A percentile compares a stretch with the other conserved stretches of the same genome.
Evolutionary conservation across 2,113 vertebrate genomes (phyloP).

Genomic region (Mungos mungo): DNA sequence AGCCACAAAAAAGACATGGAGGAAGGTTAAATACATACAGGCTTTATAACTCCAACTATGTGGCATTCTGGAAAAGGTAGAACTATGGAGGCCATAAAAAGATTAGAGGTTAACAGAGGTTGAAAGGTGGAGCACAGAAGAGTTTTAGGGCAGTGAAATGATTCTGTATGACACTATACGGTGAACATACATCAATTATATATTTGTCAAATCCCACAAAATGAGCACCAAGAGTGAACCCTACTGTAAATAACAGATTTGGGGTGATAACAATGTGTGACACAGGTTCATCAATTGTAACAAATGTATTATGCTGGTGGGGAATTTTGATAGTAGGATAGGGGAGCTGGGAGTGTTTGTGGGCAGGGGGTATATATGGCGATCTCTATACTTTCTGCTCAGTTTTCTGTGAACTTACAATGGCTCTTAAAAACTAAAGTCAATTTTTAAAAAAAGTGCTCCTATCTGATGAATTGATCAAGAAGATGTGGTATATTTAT

Average conservation of each 20-base stretch:
- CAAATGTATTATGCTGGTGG: accelerated
- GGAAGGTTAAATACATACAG: neutral
- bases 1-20: neutral
- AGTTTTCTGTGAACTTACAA: neutral
- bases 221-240: neutral
- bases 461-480: no score
- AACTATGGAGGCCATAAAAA: neutral
- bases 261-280: neutral
- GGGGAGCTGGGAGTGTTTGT: accelerated
- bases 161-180: accelerated
- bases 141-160: neutral
- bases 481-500: no score
- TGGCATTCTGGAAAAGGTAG: constrained; percentile 9
- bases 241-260: no score
- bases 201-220: neutral
- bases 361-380: accelerated
- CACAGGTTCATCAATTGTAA: neutral
- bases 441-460: no score
- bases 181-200: accelerated
- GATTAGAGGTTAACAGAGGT: neutral
- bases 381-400: neutral
- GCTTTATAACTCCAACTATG: no score
- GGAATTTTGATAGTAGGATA: no score
- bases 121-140: neutral
- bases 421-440: neutral